phyloP scores from a whole-genome alignment of 2,797 vertebrate genomes.

The Gymnodraco acuticeps region DNA sequence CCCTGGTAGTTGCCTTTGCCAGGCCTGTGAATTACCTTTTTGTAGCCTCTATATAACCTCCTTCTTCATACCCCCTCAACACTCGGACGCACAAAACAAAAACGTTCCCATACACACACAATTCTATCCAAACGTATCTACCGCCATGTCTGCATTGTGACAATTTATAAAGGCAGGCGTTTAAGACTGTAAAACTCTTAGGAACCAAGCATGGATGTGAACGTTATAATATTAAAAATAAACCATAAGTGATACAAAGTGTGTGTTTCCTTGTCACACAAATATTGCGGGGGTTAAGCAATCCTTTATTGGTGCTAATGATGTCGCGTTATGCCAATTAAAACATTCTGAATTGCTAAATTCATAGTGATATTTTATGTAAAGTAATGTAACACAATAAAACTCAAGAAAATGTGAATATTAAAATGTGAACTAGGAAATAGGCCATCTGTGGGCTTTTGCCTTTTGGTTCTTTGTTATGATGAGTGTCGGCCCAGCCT shows the following conservation, averaged over 20 bases:
- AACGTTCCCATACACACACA: background rate
- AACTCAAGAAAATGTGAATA: background rate
- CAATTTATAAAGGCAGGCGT: constrained; percentile 9
- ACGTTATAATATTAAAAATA: background rate
- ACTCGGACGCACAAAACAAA: background rate
- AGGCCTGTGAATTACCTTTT: background rate
- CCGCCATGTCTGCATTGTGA: background rate
- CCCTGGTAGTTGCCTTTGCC: constrained; percentile 11
- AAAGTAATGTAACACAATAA: constrained; percentile 1
- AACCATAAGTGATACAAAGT: background rate
- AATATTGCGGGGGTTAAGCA: background rate
- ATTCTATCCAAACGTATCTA: background rate
- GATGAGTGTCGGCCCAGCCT: background rate
- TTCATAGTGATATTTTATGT: background rate
- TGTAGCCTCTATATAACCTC: background rate
- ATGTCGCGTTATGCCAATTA: background rate
- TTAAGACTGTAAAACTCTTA: background rate
- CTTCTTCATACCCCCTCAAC: background rate
- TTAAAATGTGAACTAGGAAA: background rate
- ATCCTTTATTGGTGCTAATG: background rate
- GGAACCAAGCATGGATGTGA: background rate
- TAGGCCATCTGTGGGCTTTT: background rate
- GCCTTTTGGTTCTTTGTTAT: background rate
- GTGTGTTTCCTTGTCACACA: background rate
- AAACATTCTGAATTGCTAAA: background rate